Evolutionary conservation across 2,888 invertebrate genomes (phyloP), one percentile per base, ranked within the genome.

Genomic region (Erpobdella octoculata): DNA sequence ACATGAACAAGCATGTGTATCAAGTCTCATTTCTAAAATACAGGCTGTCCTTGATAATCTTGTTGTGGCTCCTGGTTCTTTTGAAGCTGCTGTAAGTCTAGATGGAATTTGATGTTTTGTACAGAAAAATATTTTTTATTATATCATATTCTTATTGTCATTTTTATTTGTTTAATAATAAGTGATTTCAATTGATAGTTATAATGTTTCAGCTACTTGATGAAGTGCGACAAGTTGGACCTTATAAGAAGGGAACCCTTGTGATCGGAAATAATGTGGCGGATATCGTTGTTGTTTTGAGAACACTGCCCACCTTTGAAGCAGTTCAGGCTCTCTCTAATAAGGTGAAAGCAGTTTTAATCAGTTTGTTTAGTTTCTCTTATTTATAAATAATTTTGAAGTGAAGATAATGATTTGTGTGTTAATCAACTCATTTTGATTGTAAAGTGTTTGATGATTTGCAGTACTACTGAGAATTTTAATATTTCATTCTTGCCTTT

Each of bases 181-280:
- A 12, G n/a, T 21, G 15, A n/a, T 15, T 65, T 65, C 36, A 12
- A 15, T 28, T 65, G 12, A 65, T 65, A 65, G 12, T 41, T n/a
- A 31, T 61, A 12, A 61, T 37, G n/a, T 48, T 38, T 12, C 71
- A 76, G 76, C 74, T 74, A 74, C 33, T 76, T 59, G 92, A 93
- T 80, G 96, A 96, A 84, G 93, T 95, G 0, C 88, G 95, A 0
- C 94, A 94, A 84, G 96, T 98, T 8, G 97, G 97, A 0, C 93
- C 96, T 0, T 96, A 93, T 83, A 97, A 97, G 83, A 96, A 97
- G 80, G 95, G 96, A 1, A 97, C 97, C 0, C 94, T 97, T 91
- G 88, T 96, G 81, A 89, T 91, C 0, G 93, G 94, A 1, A 91
- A 92, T 83, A 95, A 93, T 82, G 89, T 93, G 0, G 97, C 96